Evolutionary conservation across 2,113 vertebrate genomes (phyloP).

Genomic region (Lepisosteus oculatus): DNA sequence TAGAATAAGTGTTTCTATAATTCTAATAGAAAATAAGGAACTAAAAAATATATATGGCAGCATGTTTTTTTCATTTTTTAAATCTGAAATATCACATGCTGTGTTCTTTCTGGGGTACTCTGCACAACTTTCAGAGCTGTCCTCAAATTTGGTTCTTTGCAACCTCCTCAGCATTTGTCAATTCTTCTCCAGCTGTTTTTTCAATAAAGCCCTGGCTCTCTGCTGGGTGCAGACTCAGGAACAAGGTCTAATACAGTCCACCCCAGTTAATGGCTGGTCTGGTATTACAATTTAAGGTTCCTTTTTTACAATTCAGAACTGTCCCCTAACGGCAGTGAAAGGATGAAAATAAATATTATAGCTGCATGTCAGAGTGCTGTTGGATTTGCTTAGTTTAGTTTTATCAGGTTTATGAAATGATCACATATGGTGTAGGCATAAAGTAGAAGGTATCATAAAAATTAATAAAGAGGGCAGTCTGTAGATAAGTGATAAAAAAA

Average conservation of each 20-base stretch:
- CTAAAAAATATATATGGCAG: no score
- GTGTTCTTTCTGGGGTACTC: neutral
- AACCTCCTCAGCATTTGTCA: neutral
- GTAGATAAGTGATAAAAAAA: no score
- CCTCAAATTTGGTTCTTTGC: neutral
- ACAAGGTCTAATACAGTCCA: slow-evolving; percentile 59
- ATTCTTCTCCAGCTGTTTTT: slow-evolving; percentile 67
- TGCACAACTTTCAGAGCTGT: neutral
- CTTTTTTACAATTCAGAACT: slow-evolving; percentile 46
- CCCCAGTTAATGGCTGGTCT: slow-evolving; percentile 61
- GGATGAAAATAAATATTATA: slow-evolving; percentile 49
- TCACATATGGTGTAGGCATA: slow-evolving; percentile 35
- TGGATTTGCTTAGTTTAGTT: slow-evolving; percentile 42
- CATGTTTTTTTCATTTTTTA: neutral
- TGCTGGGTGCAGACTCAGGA: slow-evolving; percentile 61
- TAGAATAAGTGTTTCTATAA: no score
- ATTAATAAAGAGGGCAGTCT: no score
- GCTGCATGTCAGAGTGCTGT: slow-evolving; percentile 51
- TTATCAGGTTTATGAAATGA: slow-evolving; percentile 52
- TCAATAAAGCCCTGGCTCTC: slow-evolving; percentile 61
- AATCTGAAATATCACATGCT: neutral
- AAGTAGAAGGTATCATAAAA: no score
- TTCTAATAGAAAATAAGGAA: no score
- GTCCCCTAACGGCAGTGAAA: slow-evolving; percentile 51
- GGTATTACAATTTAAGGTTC: slow-evolving; percentile 66